These are phyloP conservation scores for Benthosema pterotum DNA, from an alignment of 2,797 vertebrate genomes.

Conservation along the genomic window DNA sequence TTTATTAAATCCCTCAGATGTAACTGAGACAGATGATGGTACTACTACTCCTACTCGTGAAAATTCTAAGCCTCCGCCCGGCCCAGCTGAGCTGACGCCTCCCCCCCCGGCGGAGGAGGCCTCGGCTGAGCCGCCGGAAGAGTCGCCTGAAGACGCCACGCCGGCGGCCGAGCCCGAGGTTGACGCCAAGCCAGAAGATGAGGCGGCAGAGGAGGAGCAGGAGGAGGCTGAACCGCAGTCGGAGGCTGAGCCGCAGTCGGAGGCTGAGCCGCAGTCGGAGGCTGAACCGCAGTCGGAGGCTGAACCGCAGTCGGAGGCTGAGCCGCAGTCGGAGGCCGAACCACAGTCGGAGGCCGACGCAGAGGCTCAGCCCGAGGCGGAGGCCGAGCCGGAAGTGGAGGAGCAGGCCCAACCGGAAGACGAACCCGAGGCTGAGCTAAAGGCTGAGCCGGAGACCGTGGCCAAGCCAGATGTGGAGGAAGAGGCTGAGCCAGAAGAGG, in stretches of 20 bases:
- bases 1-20: conserved; percentile 99
- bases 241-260: conserved; percentile 14
- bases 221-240: conserved; percentile 20
- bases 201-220: no score
- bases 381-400: conserved; percentile 47
- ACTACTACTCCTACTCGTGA: no score
- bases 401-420: no score
- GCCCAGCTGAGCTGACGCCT: conserved; percentile 87
- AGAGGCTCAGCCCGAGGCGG: conserved; percentile 40
- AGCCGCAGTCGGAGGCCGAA: conserved; percentile 84
- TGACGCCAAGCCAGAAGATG: conserved; percentile 13
- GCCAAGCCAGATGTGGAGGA: conserved; percentile 49
- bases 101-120: conserved; percentile 33
- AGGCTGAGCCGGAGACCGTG: conserved; percentile 38
- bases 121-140: conserved; percentile 12
- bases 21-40: conserved; percentile 99
- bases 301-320: conserved; percentile 84
- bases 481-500: conserved; percentile 39
- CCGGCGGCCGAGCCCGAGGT: conserved; percentile 26
- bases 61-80: conserved; percentile 95
- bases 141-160: no score
- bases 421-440: conserved; percentile 27
- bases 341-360: conserved; percentile 58
- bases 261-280: conserved; percentile 45
- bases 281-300: conserved; percentile 52